Percentiles rank a stretch among this genome's conserved stretches.
Evolutionary conservation across 2,113 vertebrate genomes (phyloP).

Genomic region (Pachypanchax playfairii): DNA sequence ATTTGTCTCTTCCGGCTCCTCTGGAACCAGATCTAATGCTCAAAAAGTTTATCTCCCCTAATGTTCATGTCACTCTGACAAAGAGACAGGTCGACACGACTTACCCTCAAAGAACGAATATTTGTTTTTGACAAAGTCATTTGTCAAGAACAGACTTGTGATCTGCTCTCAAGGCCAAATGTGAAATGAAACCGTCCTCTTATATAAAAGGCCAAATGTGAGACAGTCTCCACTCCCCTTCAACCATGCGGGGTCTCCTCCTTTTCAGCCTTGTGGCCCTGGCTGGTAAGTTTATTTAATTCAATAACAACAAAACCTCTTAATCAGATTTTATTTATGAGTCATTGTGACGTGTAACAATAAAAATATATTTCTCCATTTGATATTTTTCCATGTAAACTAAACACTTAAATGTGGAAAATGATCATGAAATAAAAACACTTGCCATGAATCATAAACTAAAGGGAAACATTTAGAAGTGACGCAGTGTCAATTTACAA

Average conservation of each 20-base stretch:
- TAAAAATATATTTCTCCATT: too few species aligned
- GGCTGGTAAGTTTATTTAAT: conserved; percentile 65
- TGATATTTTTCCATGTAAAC: too few species aligned
- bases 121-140: conserved; percentile 29
- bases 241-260: conserved; percentile 68
- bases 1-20: neutral
- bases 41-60: neutral
- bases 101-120: conserved; percentile 5
- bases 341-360: too few species aligned
- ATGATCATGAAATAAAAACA: too few species aligned
- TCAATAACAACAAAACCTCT: neutral
- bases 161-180: conserved; percentile 17
- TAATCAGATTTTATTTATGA: neutral
- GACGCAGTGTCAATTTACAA: too few species aligned
- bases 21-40: neutral
- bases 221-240: conserved; percentile 29
- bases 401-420: neutral
- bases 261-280: conserved; percentile 74
- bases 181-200: conserved; percentile 9
- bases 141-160: conserved; percentile 2
- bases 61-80: conserved; percentile 66
- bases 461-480: too few species aligned
- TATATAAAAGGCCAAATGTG: conserved; percentile 55
- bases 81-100: conserved; percentile 55
- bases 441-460: too few species aligned